Conservation (phyloP, 2,888 invertebrate genomes). For the Agriopis aurantiaria region DNA sequence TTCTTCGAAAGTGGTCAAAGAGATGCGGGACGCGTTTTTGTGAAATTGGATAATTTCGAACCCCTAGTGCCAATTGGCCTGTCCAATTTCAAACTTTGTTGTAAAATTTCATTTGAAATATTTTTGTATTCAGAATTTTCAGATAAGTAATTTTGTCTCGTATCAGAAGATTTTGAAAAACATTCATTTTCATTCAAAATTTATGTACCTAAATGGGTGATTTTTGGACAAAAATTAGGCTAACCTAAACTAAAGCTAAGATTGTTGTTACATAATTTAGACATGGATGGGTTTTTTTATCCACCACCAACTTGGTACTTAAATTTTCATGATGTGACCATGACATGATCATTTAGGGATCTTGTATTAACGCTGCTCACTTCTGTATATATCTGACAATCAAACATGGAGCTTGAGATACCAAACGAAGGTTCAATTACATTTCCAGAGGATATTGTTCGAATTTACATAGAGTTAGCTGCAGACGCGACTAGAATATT, state of each 20-base stretch:
- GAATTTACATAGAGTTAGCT: slow-evolving; percentile 51
- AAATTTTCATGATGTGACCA: neutral
- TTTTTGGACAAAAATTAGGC: no score
- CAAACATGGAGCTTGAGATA: slow-evolving; percentile 37
- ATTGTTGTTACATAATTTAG: neutral
- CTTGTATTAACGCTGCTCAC: neutral
- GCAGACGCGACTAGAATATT: slow-evolving; percentile 41
- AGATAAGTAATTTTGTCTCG: slow-evolving; percentile 17
- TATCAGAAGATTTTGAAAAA: slow-evolving; percentile 10
- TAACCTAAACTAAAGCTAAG: no score
- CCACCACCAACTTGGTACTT: neutral
- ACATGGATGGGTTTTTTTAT: no score
- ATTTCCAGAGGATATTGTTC: slow-evolving; percentile 48
- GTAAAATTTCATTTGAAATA: slow-evolving; percentile 37
- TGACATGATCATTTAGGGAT: neutral
- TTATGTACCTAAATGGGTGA: neutral
- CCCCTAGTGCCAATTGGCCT: slow-evolving; percentile 46
- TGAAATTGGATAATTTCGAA: slow-evolving; percentile 58
- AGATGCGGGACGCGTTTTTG: slow-evolving; percentile 45
- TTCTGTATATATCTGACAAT: slow-evolving; percentile 30
- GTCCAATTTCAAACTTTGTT: slow-evolving; percentile 49
- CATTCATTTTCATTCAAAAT: neutral
- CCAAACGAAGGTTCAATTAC: slow-evolving; percentile 43
- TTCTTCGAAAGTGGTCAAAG: slow-evolving; percentile 54
- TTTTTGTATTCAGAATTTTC: slow-evolving; percentile 21